Conservation (phyloP, 2,797 vertebrate genomes). For the Tinamus major region DNA sequence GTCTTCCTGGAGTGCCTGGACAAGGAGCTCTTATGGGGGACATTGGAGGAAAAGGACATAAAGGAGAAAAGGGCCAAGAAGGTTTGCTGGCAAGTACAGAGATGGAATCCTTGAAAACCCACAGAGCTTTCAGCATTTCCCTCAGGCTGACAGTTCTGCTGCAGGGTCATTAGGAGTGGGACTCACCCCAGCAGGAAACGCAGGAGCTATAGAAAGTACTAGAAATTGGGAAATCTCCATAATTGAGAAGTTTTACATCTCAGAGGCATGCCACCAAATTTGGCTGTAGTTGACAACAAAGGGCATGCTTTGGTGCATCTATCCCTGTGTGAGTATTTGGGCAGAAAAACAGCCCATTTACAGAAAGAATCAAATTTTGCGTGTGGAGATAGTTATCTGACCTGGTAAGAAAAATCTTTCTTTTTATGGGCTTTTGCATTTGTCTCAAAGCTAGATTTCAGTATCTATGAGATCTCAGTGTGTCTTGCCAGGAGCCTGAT, state of each 20-base stretch:
- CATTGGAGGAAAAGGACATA: conserved; percentile 80
- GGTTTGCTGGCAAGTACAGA: conserved; percentile 83
- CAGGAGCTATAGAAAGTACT: neutral
- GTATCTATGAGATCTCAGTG: neutral
- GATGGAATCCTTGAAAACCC: neutral
- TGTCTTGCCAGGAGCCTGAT: neutral
- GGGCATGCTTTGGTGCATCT: neutral
- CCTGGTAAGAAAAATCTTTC: neutral
- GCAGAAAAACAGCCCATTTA: neutral
- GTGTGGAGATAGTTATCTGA: neutral
- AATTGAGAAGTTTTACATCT: accelerated
- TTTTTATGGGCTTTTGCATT: neutral
- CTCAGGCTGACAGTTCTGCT: neutral
- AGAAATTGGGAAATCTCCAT: accelerated
- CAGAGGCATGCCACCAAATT: accelerated
- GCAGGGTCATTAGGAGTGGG: accelerated
- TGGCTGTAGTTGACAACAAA: neutral
- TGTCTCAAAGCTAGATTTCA: neutral
- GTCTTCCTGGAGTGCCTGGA: conserved; percentile 83
- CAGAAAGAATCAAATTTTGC: neutral
- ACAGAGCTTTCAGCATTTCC: neutral
- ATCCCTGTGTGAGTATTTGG: neutral
- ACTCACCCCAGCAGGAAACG: accelerated
- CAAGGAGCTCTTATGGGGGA: conserved; percentile 80
- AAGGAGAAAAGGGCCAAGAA: conserved; percentile 86